Conservation (phyloP, 2,888 invertebrate species). For the Tetheella fluctuosa region DNA sequence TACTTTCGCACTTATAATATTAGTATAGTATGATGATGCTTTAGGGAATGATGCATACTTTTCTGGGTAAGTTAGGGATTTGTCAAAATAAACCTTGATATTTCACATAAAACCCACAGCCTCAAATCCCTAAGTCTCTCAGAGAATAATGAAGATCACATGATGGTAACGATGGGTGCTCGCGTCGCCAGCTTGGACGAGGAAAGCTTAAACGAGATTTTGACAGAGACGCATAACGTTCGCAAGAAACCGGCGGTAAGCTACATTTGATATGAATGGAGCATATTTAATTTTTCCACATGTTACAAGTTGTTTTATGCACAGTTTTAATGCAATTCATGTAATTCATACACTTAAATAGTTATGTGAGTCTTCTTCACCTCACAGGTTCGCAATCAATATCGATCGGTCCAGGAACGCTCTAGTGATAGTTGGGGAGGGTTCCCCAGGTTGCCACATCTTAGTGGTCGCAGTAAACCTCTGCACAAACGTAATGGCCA, state of each 20-base stretch:
- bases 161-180: slow-evolving; percentile 43
- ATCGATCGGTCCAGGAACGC: slow-evolving; percentile 51
- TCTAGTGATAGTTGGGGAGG: slow-evolving; percentile 64
- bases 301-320: too few relatives aligned
- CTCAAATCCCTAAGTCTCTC: slow-evolving; percentile 86
- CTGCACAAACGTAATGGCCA: slow-evolving; percentile 71
- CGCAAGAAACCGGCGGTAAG: slow-evolving; percentile 58
- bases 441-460: slow-evolving; percentile 81
- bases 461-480: slow-evolving; percentile 78
- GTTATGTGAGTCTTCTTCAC: too few relatives aligned
- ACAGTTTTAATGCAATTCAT: too few relatives aligned
- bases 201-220: slow-evolving; percentile 45
- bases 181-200: slow-evolving; percentile 55
- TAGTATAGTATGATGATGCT: too few relatives aligned
- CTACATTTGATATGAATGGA: too few relatives aligned
- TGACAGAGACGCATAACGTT: slow-evolving; percentile 49
- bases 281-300: too few relatives aligned
- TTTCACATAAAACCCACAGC: slow-evolving; percentile 60
- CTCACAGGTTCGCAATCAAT: slow-evolving; percentile 40
- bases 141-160: slow-evolving; percentile 61
- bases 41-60: too few relatives aligned
- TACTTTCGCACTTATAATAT: too few relatives aligned
- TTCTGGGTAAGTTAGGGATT: too few relatives aligned
- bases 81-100: background rate
- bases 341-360: too few relatives aligned